A percentile compares a stretch with the other conserved stretches of the same genome.
Evolutionary conservation across 2,113 vertebrate genomes (phyloP).

Genomic region (Lycaon pictus): DNA sequence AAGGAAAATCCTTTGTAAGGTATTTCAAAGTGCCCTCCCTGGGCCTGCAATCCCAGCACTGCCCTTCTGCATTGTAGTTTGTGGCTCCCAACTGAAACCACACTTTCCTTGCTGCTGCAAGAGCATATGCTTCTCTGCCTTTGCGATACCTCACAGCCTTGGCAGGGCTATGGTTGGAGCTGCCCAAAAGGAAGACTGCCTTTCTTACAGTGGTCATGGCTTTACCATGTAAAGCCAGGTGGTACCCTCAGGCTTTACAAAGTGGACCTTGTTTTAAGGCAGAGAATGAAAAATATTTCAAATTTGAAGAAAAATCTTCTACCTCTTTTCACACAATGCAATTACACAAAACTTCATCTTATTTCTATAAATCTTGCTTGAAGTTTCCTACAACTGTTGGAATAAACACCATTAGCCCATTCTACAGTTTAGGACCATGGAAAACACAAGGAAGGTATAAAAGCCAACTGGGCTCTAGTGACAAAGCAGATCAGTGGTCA

Average conservation of each 20-base stretch:
- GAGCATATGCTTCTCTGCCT: neutral
- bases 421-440: neutral
- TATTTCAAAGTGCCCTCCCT: neutral
- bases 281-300: neutral
- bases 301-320: neutral
- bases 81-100: neutral
- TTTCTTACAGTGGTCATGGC: neutral
- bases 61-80: neutral
- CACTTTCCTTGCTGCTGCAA: neutral
- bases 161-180: neutral
- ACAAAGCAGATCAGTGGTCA: neutral
- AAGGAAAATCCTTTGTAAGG: neutral
- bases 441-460: neutral
- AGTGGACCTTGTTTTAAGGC: neutral
- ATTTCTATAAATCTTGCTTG: neutral
- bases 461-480: neutral
- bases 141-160: neutral
- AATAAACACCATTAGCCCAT: neutral
- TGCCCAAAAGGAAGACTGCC: neutral
- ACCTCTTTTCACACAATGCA: neutral
- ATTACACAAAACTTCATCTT: neutral
- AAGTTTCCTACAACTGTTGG: neutral
- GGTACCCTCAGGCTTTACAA: neutral
- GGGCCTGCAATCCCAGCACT: neutral
- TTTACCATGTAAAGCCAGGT: too few relatives aligned